phyloP scores from a whole-genome alignment of 2,888 invertebrate genomes.

The Thymelicus acteon region DNA sequence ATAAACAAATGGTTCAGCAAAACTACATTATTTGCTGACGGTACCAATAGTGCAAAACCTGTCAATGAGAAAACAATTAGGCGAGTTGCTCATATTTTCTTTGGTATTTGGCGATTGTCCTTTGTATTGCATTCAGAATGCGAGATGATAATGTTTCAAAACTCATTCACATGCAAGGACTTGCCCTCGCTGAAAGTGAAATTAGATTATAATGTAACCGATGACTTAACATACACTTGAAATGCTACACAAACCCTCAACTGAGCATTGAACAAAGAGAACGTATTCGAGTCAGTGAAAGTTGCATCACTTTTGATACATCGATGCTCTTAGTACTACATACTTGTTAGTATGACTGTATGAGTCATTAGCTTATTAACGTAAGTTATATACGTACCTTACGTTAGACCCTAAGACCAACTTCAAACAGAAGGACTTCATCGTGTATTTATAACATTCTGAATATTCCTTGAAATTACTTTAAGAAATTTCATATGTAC shows the following conservation, averaged over 20 bases:
- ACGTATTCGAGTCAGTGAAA: conserved; percentile 14
- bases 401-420: too few relatives aligned
- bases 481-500: too few relatives aligned
- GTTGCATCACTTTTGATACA: conserved; percentile 19
- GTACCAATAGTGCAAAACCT: too few relatives aligned
- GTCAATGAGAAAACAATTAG: background rate
- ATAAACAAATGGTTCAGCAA: too few relatives aligned
- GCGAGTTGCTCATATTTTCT: background rate
- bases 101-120: background rate
- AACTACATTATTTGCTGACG: too few relatives aligned
- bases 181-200: conserved; percentile 25
- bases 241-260: conserved; percentile 21
- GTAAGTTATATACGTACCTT: too few relatives aligned
- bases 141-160: conserved; percentile 9
- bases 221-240: conserved; percentile 24
- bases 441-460: too few relatives aligned
- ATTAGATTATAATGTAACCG: conserved; percentile 24
- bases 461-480: too few relatives aligned
- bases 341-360: conserved; percentile 1
- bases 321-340: background rate
- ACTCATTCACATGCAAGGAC: conserved; percentile 27
- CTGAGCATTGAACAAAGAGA: background rate
- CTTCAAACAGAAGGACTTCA: too few relatives aligned
- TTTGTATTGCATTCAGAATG: background rate
- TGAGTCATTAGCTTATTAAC: background rate